These are phyloP conservation scores for Acrossocheilus fasciatus DNA, from an alignment of 2,797 vertebrate species.

Conservation along the genomic window DNA sequence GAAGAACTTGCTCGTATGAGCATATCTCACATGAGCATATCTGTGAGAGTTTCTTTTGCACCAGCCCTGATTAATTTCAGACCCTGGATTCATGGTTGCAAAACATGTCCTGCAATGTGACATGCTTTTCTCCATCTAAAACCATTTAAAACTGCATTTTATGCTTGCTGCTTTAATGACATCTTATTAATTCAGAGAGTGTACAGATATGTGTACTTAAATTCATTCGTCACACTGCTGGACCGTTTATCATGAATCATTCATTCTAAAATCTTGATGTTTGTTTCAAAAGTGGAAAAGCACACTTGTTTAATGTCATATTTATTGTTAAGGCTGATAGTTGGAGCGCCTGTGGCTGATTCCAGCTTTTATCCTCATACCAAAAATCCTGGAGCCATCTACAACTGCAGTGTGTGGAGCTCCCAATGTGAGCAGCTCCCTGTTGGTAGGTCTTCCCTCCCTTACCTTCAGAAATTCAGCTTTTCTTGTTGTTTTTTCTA, in stretches of 20 bases:
- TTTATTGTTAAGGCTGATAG: constrained; percentile 83
- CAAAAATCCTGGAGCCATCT: constrained; percentile 86
- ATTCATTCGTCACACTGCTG: too few species aligned
- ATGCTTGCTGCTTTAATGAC: background rate
- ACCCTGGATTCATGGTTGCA: background rate
- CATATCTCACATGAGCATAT: constrained; percentile 1
- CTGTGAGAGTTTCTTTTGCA: background rate
- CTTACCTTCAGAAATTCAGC: background rate
- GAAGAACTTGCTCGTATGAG: background rate
- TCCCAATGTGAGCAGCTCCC: constrained; percentile 79
- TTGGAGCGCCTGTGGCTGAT: constrained; percentile 86
- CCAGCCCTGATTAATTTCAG: background rate
- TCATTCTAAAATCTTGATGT: background rate
- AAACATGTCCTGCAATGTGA: background rate
- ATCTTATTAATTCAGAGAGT: background rate
- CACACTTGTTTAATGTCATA: background rate
- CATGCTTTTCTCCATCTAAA: background rate
- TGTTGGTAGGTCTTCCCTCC: constrained; percentile 78
- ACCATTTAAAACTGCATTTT: background rate
- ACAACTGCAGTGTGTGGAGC: constrained; percentile 81
- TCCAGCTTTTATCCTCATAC: constrained; percentile 70
- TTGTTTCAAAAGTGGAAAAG: background rate
- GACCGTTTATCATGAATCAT: background rate
- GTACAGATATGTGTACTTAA: background rate
- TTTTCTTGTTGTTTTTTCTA: background rate